Conservation (phyloP, 2,888 invertebrate species). For the Apamea anceps region DNA sequence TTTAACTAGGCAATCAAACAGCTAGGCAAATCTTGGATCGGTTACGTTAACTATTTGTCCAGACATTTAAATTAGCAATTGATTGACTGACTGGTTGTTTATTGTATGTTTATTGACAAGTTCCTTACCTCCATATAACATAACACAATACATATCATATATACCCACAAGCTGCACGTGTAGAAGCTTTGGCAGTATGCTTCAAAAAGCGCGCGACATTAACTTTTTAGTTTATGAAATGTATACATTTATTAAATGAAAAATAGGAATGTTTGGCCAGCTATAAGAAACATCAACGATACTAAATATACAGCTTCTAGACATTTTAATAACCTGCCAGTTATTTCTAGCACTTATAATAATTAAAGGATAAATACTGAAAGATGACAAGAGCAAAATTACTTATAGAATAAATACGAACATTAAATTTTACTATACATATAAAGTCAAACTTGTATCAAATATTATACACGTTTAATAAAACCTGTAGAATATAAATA, state of each 20-base stretch:
- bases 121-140: too few species aligned
- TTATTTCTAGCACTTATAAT: constrained; percentile 19
- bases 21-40: too few species aligned
- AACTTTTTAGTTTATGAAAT: not conserved
- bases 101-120: too few species aligned
- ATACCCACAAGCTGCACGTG: not conserved
- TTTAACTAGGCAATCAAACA: too few species aligned
- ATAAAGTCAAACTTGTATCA: constrained; percentile 35
- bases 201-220: not conserved
- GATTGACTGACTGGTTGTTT: too few species aligned
- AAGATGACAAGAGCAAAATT: not conserved
- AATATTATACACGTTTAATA: constrained; percentile 34
- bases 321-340: not conserved
- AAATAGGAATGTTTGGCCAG: constrained; percentile 1
- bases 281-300: not conserved
- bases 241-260: not conserved
- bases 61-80: too few species aligned
- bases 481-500: constrained; percentile 34
- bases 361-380: not conserved
- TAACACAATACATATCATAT: not conserved
- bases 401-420: constrained; percentile 1
- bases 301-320: not conserved
- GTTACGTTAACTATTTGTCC: too few species aligned
- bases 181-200: not conserved
- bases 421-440: constrained; percentile 1